Evolutionary conservation across 2,113 vertebrate species (phyloP).

Genomic region (Columba livia): DNA sequence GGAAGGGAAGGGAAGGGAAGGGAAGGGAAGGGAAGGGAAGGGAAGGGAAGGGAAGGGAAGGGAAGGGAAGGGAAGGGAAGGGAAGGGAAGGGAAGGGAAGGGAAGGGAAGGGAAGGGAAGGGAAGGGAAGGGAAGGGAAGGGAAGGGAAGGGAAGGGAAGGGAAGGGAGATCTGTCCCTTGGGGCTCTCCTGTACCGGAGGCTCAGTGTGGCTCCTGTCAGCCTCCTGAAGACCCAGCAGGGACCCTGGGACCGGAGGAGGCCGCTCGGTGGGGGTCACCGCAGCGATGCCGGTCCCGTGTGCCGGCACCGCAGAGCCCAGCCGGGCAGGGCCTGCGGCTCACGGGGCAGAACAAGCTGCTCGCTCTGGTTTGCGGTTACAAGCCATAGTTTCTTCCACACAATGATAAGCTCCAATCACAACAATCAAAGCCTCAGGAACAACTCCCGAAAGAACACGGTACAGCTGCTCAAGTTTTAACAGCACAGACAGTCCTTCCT

Average conservation of each 20-base stretch:
- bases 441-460: background rate
- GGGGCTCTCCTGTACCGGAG: rapidly evolving
- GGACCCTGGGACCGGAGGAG: rapidly evolving
- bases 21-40: too few relatives aligned
- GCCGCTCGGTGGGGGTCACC: rapidly evolving
- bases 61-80: too few relatives aligned
- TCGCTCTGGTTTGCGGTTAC: background rate
- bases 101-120: too few relatives aligned
- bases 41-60: too few relatives aligned
- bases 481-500: background rate
- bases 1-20: too few relatives aligned
- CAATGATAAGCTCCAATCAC: background rate
- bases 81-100: too few relatives aligned
- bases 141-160: background rate
- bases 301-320: background rate
- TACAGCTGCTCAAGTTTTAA: background rate
- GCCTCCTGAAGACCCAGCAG: background rate
- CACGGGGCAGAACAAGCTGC: background rate
- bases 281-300: rapidly evolving
- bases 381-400: background rate
- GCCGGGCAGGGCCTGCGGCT: background rate
- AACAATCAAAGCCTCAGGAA: background rate
- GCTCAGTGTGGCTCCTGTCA: rapidly evolving
- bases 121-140: too few relatives aligned
- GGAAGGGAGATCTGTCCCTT: background rate